phyloP scores from a whole-genome alignment of 1,140 invertebrate genomes.

The Hypothenemus hampei region DNA sequence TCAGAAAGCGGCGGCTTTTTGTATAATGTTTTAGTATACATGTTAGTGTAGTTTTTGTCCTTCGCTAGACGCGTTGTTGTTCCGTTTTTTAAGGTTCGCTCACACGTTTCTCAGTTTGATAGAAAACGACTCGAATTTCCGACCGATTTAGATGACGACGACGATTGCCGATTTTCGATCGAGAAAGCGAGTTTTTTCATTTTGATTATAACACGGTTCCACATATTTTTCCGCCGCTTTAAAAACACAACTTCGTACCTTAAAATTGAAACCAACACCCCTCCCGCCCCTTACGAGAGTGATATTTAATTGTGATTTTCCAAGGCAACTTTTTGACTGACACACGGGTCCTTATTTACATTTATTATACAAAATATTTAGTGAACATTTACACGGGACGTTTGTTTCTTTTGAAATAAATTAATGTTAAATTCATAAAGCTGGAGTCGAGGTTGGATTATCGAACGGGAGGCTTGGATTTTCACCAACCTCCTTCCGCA shows the following conservation, averaged over 20 bases:
- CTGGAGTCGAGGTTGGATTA: slow-evolving; percentile 45
- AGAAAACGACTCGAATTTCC: background rate
- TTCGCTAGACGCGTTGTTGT: slow-evolving; percentile 28
- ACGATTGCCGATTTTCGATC: slow-evolving; percentile 1
- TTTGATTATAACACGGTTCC: slow-evolving; percentile 4
- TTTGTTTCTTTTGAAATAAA: too few species aligned
- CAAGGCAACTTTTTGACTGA: slow-evolving; percentile 8
- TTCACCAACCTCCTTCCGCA: slow-evolving; percentile 40
- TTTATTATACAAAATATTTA: slow-evolving; percentile 2
- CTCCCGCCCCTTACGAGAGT: slow-evolving; percentile 21
- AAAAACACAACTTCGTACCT: slow-evolving; percentile 21
- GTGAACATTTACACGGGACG: background rate
- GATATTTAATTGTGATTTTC: slow-evolving; percentile 27
- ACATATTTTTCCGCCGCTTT: slow-evolving; percentile 1
- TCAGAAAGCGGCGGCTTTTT: slow-evolving; percentile 34
- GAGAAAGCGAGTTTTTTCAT: slow-evolving; percentile 1
- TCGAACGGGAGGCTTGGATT: slow-evolving; percentile 42
- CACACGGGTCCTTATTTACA: slow-evolving; percentile 13
- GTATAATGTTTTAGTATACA: slow-evolving; percentile 34
- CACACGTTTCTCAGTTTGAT: background rate
- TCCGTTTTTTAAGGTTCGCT: slow-evolving; percentile 28
- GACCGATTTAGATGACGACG: background rate
- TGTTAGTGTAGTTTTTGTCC: slow-evolving; percentile 37
- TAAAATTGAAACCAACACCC: slow-evolving; percentile 4
- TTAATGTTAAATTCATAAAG: slow-evolving; percentile 17